phyloP scores from a whole-genome alignment of 2,113 vertebrate species.

The Hippolais icterina region DNA sequence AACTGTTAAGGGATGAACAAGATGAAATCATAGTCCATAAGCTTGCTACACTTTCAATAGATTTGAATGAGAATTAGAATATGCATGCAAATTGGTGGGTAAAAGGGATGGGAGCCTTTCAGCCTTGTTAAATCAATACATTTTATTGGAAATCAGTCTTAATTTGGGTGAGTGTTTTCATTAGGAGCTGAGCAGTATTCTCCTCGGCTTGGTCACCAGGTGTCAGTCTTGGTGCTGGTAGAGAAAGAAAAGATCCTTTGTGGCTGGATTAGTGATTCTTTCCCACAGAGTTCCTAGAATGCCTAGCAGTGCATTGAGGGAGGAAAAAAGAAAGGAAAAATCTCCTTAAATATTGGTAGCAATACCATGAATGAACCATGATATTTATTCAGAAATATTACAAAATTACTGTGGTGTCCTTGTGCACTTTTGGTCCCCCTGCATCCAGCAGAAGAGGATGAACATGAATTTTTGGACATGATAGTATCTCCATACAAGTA shows the following conservation, averaged over 20 bases:
- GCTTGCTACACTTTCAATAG: slow-evolving; percentile 50
- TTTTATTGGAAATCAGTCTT: slow-evolving; percentile 48
- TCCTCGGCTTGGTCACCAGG: not conserved
- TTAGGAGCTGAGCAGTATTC: not conserved
- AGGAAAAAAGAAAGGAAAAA: not conserved
- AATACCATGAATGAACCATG: not conserved
- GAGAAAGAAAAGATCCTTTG: not conserved
- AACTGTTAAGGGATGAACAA: slow-evolving; percentile 67
- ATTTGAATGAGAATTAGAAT: slow-evolving; percentile 66
- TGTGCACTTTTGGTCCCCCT: accelerated
- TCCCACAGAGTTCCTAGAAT: not conserved
- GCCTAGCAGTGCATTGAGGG: accelerated
- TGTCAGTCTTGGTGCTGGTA: slow-evolving; percentile 63
- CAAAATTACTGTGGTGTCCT: not conserved
- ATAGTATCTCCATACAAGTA: not conserved
- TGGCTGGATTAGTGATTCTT: not conserved
- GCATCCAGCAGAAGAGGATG: not conserved
- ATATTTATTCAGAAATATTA: not conserved
- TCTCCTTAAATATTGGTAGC: not conserved
- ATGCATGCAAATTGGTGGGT: not conserved
- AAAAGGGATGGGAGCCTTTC: slow-evolving; percentile 36
- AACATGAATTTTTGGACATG: not conserved
- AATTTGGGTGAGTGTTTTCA: not conserved
- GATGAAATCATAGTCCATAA: slow-evolving; percentile 54
- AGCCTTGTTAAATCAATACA: slow-evolving; percentile 12